Evolutionary conservation across 1,140 invertebrate species (phyloP).

Genomic region (Neomicropteryx cornuta): DNA sequence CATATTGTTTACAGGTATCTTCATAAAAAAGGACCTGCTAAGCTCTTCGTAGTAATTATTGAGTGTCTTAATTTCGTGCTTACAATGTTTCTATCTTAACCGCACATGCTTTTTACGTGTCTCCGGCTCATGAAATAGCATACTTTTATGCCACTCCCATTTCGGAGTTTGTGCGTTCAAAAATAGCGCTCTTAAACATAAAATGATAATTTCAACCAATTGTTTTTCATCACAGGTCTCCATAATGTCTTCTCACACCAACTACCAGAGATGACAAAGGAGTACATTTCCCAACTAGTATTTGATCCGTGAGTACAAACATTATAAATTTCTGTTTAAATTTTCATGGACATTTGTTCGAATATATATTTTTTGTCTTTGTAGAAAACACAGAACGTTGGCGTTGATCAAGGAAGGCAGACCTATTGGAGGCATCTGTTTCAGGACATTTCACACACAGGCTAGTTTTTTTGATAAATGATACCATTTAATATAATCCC

Average conservation of each 20-base stretch:
- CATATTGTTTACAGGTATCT: no score
- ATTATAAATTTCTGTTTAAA: slow-evolving; percentile 4
- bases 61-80: no score
- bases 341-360: slow-evolving; percentile 3
- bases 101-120: no score
- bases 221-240: slow-evolving; percentile 45
- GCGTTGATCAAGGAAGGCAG: slow-evolving; percentile 83
- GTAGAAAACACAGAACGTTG: slow-evolving; percentile 88
- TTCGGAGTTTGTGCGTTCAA: no score
- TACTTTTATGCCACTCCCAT: no score
- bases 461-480: slow-evolving; percentile 17
- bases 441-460: slow-evolving; percentile 85
- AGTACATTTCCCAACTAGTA: slow-evolving; percentile 93
- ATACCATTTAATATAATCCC: no score
- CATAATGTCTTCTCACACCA: slow-evolving; percentile 96
- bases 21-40: no score
- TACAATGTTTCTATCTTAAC: no score
- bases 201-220: no score
- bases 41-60: no score
- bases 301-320: slow-evolving; percentile 88
- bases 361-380: slow-evolving; percentile 19
- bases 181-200: no score
- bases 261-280: slow-evolving; percentile 93
- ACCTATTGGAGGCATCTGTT: slow-evolving; percentile 97
- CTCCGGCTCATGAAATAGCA: no score